phyloP scores from a whole-genome alignment of 2,113 vertebrate species.

The Synodontis membranacea region DNA sequence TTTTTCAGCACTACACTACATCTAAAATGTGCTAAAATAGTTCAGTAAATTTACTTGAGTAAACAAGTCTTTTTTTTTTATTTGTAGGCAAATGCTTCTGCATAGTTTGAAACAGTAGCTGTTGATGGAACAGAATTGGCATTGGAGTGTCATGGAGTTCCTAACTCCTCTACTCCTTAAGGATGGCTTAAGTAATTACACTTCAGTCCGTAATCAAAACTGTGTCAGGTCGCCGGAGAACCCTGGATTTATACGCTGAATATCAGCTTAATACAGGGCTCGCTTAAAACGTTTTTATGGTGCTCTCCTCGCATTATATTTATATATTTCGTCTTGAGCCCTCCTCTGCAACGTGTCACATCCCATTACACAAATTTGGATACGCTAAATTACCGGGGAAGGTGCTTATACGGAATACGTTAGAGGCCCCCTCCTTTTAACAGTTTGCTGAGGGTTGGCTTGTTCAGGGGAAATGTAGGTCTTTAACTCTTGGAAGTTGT shows the following conservation, averaged over 20 bases:
- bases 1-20: constrained; percentile 43
- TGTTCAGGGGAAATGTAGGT: constrained; percentile 61
- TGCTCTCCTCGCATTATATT: constrained; percentile 71
- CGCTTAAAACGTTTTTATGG: constrained; percentile 74
- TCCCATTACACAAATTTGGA: constrained; percentile 79
- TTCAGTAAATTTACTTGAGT: neutral
- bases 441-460: constrained; percentile 62
- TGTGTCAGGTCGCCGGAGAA: constrained; percentile 70
- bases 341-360: constrained; percentile 72
- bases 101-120: neutral
- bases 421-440: constrained; percentile 53
- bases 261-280: constrained; percentile 67
- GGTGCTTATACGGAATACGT: constrained; percentile 68
- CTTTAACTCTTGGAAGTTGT: constrained; percentile 81
- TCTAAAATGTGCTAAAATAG: constrained; percentile 42
- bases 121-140: constrained; percentile 52
- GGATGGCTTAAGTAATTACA: constrained; percentile 73
- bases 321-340: constrained; percentile 63
- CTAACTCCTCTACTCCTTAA: constrained; percentile 47
- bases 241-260: constrained; percentile 67
- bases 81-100: constrained; percentile 22
- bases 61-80: constrained; percentile 9
- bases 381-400: constrained; percentile 73
- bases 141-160: neutral
- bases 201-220: constrained; percentile 72